These are phyloP conservation scores for Lithobates pipiens DNA, from an alignment of 2,797 vertebrate species.

Conservation along the genomic window DNA sequence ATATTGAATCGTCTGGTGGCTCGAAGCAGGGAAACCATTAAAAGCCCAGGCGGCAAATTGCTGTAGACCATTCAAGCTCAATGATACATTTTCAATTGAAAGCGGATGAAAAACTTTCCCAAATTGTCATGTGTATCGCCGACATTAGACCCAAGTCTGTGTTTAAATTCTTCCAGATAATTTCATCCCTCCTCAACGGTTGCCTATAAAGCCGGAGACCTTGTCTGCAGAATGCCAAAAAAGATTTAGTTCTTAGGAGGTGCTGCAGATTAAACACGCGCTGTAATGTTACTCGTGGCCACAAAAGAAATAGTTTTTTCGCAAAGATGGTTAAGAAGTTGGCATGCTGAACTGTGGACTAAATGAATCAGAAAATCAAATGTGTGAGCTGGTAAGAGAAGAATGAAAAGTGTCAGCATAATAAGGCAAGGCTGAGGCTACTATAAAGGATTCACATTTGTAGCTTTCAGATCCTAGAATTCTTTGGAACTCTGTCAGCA, in stretches of 20 bases:
- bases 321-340: constrained; percentile 13
- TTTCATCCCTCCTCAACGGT: neutral
- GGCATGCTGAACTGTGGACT: neutral
- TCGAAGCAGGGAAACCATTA: no score
- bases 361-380: constrained; percentile 32
- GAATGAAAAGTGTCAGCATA: neutral
- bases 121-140: no score
- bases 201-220: neutral
- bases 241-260: neutral
- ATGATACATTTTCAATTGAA: no score
- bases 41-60: no score
- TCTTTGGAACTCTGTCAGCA: no score
- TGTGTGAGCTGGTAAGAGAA: neutral
- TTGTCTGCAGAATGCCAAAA: constrained; percentile 16
- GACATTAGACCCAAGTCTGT: neutral
- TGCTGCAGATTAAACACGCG: constrained; percentile 8
- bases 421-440: neutral
- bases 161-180: neutral
- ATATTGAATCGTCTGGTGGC: no score
- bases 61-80: no score
- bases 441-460: neutral
- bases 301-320: constrained; percentile 21
- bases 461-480: no score
- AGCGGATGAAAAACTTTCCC: no score
- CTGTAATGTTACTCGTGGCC: neutral